These are phyloP conservation scores for Pyrrhosoma nymphula DNA, from an alignment of 2,888 invertebrate species.

Conservation along the genomic window DNA sequence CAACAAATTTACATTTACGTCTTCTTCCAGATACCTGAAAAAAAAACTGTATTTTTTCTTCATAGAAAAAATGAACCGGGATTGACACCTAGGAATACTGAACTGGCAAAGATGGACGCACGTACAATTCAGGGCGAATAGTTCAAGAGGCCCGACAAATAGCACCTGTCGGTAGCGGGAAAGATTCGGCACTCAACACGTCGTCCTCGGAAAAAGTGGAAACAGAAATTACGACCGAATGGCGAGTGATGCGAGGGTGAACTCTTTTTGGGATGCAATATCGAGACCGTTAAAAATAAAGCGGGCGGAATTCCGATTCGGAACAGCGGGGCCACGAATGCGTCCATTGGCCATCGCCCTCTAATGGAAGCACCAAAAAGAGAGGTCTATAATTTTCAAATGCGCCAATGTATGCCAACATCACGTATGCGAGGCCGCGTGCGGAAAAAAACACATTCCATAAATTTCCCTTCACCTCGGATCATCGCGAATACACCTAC, in stretches of 20 bases:
- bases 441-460: background rate
- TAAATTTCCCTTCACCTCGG: background rate
- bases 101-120: background rate
- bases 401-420: background rate
- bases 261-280: background rate
- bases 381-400: background rate
- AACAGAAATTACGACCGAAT: background rate
- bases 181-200: background rate
- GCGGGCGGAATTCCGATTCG: background rate
- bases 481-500: background rate
- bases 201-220: background rate
- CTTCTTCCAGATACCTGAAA: no score
- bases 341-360: background rate
- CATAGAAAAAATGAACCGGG: no score
- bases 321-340: background rate
- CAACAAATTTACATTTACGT: no score
- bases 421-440: background rate
- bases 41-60: no score
- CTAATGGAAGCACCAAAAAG: background rate
- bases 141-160: background rate
- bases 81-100: no score
- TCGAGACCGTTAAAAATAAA: background rate
- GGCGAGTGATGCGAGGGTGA: background rate
- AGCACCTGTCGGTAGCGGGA: background rate
- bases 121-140: background rate